Evolutionary conservation across 1,140 invertebrate genomes (phyloP), one percentile per base, ranked within the genome.

Genomic region (Drosophila subobscura): DNA sequence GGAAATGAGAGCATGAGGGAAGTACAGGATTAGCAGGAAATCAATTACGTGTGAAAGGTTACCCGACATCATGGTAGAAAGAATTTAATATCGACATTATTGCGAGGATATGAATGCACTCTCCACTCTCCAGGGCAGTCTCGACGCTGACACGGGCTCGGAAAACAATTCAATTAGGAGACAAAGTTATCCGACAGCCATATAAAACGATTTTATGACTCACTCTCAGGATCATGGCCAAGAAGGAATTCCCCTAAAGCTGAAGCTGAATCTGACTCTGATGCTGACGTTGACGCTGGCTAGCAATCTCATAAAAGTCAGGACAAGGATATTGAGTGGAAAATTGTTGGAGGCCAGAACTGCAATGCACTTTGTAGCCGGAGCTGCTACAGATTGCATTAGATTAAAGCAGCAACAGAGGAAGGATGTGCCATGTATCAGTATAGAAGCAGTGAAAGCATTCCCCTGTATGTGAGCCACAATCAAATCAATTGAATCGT

Each of bases 181-280:
- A 60, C 58, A 72, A 83, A 78, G 75, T 73, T 68, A 66, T 58
- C 61, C 70, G 33, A 53, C 53, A 61, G 58, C 60, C 58, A 64
- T 54, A 75, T 81, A 77, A 84, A 79, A 72, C 44, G 55, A 54
- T 72, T 85, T 84, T 72, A 85, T 77, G 50, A 42, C 81, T 80
- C 63, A 63, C 55, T 84, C 55, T 23, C 27, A 7, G 46, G 46
- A 60, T 61, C 42, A 61, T 45, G 67, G 25, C 25, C 25, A 45
- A 59, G 41, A 52, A 45, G 52, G 49, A 42, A 47, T 44, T 51
- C 10, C 33, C 10, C 33, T 10, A 4, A 37, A 37, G 33, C 25
- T 6, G 25, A 6, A 27, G 25, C 25, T 6, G 25, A 27, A 37
- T 37, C 33, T 3, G 10, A 37, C 10, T 37, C 33, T 4, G 29